Evolutionary conservation across 2,888 invertebrate species (phyloP), one percentile per base, ranked within the genome.

Genomic region (Harpalus rufipes): DNA sequence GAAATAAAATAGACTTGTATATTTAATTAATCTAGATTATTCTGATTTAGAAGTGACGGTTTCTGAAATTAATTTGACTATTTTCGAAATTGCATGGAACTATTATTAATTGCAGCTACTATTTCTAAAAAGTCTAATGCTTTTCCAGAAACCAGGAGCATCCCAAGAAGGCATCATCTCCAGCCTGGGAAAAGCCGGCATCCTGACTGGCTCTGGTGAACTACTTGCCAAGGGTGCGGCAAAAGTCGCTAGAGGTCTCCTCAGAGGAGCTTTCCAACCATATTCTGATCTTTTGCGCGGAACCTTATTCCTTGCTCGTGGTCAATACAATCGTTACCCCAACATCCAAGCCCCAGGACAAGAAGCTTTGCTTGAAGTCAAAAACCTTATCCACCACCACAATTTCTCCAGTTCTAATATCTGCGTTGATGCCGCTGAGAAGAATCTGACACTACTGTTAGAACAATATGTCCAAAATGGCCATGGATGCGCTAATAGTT

Each of bases 251-350:
- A 59, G 10, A 59, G n/a, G n/a, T 12, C 59, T 59, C 59, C 59
- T 59, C 16, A 14, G n/a, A 4, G 74, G 74, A n/a, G n/a, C 39
- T 10, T 41, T 44, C 39, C 10, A 14, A 8, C 51, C 16, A 39
- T 7, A 39, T 6, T 0, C 39, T 41, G 44, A 74, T n/a, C 44
- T 44, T 2, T 41, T 74, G 7, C 16, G 6, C 59, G 74, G 41
- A 14, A 74, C 25, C 16, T 8, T 74, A 8, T 74, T 74, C 74
- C 74, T 41, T n/a, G 5, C 39, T n/a, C 74, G 41, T 39, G 74
- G 74, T 8, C n/a, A 25, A n/a, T 74, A 39, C 44, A 74, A 41
- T 3, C 7, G 14, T 74, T 41, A 59, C 59, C 7, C 59, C 14
- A 39, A 14, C 12, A 7, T 39, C n/a, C 7, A 59, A 2, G 65